Evolutionary conservation across 2,113 vertebrate genomes (phyloP).

Genomic region (Ia io): DNA sequence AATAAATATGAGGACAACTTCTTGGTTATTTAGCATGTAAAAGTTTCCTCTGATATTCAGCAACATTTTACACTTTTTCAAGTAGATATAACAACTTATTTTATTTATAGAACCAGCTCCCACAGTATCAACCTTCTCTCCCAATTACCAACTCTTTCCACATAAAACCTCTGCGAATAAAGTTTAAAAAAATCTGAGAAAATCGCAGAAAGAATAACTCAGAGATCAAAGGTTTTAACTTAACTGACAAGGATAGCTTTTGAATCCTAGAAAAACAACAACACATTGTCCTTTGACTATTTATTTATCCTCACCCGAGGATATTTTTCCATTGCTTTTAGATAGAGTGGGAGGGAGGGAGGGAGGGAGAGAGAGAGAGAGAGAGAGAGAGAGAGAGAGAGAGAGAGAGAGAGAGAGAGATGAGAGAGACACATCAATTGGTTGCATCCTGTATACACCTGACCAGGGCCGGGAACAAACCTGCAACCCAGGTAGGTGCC

Average conservation of each 20-base stretch:
- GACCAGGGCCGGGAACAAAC: too few species aligned
- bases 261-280: background rate
- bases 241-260: background rate
- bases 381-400: too few species aligned
- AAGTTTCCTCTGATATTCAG: background rate
- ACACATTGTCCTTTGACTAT: background rate
- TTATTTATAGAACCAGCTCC: conserved; percentile 19
- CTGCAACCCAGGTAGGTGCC: too few species aligned
- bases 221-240: conserved; percentile 29
- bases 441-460: too few species aligned
- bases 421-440: too few species aligned
- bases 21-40: background rate
- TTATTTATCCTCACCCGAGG: too few species aligned
- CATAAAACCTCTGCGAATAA: conserved; percentile 21
- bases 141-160: conserved; percentile 25
- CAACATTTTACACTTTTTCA: conserved; percentile 18
- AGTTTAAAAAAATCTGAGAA: background rate
- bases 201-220: conserved; percentile 10
- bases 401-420: too few species aligned
- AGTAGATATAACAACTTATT: conserved; percentile 10
- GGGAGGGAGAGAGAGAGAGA: too few species aligned
- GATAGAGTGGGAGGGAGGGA: too few species aligned
- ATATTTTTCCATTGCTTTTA: too few species aligned
- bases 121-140: background rate
- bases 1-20: background rate